phyloP scores from a whole-genome alignment of 2,113 vertebrate species.

The Ardeotis arabs region DNA sequence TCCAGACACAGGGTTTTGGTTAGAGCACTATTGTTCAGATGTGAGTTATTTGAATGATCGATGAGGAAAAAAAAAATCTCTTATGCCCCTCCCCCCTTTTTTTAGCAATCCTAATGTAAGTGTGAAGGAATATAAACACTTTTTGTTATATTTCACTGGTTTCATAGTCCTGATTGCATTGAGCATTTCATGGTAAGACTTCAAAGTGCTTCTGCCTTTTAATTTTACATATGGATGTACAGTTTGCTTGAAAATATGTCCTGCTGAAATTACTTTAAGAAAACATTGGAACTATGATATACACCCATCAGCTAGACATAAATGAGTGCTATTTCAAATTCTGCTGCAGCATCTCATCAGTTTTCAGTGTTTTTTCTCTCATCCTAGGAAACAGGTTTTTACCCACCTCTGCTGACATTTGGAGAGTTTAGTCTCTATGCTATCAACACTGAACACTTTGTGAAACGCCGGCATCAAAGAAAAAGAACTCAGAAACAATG shows the following conservation, averaged over 20 bases:
- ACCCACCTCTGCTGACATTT: neutral
- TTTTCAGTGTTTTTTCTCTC: slow-evolving; percentile 8
- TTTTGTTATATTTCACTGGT: neutral
- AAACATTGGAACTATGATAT: neutral
- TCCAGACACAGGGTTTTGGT: slow-evolving; percentile 1
- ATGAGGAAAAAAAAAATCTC: neutral
- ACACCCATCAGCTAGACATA: neutral
- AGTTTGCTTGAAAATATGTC: neutral
- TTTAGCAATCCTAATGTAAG: neutral
- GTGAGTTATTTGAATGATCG: neutral
- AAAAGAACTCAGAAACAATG: neutral
- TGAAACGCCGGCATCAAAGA: neutral
- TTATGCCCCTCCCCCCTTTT: neutral
- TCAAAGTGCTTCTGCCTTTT: neutral
- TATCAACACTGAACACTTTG: neutral
- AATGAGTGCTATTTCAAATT: neutral
- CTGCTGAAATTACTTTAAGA: neutral
- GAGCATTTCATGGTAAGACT: neutral
- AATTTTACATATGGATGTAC: neutral
- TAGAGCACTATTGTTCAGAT: slow-evolving; percentile 5
- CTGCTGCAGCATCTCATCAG: neutral
- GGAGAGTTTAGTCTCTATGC: neutral
- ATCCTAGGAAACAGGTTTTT: neutral
- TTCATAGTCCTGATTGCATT: neutral
- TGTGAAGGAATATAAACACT: neutral